These are phyloP conservation scores for Chrysolina americana DNA, from an alignment of 2,888 invertebrate species.

Conservation along the genomic window DNA sequence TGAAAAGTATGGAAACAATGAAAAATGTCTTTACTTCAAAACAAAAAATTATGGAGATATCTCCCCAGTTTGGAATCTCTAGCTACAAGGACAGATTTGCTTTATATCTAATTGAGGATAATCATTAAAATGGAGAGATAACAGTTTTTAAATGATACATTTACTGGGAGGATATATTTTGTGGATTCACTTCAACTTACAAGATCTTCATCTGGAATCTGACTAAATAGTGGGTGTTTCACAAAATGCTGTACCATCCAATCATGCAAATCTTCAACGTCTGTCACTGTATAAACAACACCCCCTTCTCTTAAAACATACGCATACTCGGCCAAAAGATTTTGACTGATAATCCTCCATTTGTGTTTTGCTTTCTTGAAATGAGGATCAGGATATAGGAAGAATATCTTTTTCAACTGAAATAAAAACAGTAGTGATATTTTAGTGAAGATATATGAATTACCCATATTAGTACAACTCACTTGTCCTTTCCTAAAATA, in stretches of 20 bases:
- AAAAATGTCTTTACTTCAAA: no score
- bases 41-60: no score
- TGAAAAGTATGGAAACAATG: no score
- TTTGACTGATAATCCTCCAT: conserved; percentile 97
- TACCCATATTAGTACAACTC: neutral
- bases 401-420: conserved; percentile 96
- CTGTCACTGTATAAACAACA: conserved; percentile 95
- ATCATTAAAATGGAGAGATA: no score
- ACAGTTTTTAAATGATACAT: no score
- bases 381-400: conserved; percentile 99
- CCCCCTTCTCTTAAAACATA: conserved; percentile 90
- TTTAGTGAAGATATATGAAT: no score
- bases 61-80: no score
- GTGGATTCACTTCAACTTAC: conserved; percentile 70
- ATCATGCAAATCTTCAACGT: conserved; percentile 95
- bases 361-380: conserved; percentile 99
- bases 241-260: conserved; percentile 97
- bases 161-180: conserved; percentile 5
- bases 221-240: conserved; percentile 91
- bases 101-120: neutral
- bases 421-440: conserved; percentile 60
- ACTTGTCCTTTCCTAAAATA: conserved; percentile 96
- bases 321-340: conserved; percentile 96
- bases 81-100: no score
- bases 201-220: conserved; percentile 81